A percentile compares a stretch with the other conserved stretches of the same genome.
Conservation (phyloP, 2,888 invertebrate species). For the Nezara viridula region DNA sequence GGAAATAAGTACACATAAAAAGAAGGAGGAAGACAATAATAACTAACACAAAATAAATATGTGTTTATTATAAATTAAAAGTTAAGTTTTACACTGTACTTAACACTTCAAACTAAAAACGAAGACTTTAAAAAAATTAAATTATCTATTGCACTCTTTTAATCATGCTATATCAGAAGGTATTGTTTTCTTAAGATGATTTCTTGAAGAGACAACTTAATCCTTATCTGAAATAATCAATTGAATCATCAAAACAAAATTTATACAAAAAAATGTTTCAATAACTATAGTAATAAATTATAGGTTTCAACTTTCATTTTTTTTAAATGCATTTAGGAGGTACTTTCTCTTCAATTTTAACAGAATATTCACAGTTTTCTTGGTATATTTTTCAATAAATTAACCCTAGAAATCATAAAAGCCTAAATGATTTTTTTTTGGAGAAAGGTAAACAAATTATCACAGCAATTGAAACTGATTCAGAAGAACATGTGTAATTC, state of each 20-base stretch:
- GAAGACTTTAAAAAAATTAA: neutral
- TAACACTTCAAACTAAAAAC: neutral
- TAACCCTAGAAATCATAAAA: too few relatives aligned
- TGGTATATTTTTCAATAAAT: too few relatives aligned
- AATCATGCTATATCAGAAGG: neutral
- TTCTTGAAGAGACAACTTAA: neutral
- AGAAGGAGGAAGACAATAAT: neutral
- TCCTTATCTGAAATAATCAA: neutral
- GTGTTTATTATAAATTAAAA: neutral
- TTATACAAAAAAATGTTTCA: neutral
- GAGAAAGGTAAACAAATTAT: too few relatives aligned
- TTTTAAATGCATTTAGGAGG: too few relatives aligned
- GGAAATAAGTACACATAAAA: too few relatives aligned
- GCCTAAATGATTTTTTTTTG: too few relatives aligned
- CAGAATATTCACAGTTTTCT: too few relatives aligned
- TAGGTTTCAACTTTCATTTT: too few relatives aligned
- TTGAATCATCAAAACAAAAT: neutral
- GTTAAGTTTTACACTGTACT: neutral
- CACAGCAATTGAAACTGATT: too few relatives aligned
- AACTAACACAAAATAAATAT: neutral
- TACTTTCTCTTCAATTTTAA: too few relatives aligned
- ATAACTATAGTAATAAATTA: neutral
- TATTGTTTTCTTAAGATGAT: neutral
- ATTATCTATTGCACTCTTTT: neutral
- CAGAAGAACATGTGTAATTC: too few relatives aligned